Evolutionary conservation across 1,140 invertebrate genomes (phyloP).

Genomic region (Diorhabda sublineata): DNA sequence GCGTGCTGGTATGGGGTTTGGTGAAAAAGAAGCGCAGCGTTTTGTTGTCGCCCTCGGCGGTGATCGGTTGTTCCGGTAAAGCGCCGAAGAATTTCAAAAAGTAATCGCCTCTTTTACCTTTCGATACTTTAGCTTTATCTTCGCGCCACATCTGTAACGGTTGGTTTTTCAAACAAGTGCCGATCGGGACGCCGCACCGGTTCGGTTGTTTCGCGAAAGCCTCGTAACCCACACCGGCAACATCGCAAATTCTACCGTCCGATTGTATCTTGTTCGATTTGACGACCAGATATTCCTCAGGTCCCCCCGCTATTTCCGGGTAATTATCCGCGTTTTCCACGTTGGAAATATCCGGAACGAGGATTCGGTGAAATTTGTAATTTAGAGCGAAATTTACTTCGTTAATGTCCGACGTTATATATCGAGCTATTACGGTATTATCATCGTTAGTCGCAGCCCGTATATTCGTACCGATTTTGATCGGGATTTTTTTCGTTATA

Average conservation of each 20-base stretch:
- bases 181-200: slow-evolving; percentile 44
- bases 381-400: slow-evolving; percentile 24
- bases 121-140: slow-evolving; percentile 46
- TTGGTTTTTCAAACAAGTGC: slow-evolving; percentile 51
- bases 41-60: slow-evolving; percentile 34
- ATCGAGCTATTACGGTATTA: slow-evolving; percentile 23
- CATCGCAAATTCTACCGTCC: slow-evolving; percentile 50
- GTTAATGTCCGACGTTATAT: slow-evolving; percentile 16
- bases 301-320: slow-evolving; percentile 41
- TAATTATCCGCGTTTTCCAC: slow-evolving; percentile 25
- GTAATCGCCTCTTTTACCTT: slow-evolving; percentile 47
- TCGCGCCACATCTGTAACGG: slow-evolving; percentile 48
- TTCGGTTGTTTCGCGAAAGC: slow-evolving; percentile 51
- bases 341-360: slow-evolving; percentile 31
- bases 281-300: slow-evolving; percentile 49
- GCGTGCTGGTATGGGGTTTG: slow-evolving; percentile 38
- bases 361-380: slow-evolving; percentile 25
- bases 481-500: slow-evolving; percentile 38
- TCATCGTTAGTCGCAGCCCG: slow-evolving; percentile 25
- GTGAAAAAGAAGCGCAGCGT: slow-evolving; percentile 34
- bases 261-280: slow-evolving; percentile 41
- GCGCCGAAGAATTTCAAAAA: slow-evolving; percentile 51
- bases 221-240: slow-evolving; percentile 45
- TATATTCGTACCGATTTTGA: slow-evolving; percentile 32
- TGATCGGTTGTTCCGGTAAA: slow-evolving; percentile 44